Conservation (phyloP, 2,888 invertebrate genomes). For the Microdon myrmicae region DNA sequence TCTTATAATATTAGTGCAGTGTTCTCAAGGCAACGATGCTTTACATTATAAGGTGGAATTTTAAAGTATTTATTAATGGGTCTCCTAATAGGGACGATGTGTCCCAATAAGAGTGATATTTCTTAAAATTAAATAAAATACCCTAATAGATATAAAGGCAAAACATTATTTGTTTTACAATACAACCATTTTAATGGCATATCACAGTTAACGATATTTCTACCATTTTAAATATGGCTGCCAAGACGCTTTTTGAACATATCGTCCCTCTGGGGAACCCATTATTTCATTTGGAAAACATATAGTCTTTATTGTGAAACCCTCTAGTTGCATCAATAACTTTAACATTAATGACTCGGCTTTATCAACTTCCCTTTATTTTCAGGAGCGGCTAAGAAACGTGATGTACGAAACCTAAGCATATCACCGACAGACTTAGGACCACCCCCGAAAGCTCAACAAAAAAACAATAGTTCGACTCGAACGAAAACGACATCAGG, state of each 20-base stretch:
- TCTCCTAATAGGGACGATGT: too few relatives aligned
- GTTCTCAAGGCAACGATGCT: too few relatives aligned
- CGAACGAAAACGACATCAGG: constrained; percentile 61
- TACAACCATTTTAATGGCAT: too few relatives aligned
- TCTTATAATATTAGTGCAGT: too few relatives aligned
- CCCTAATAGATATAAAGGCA: too few relatives aligned
- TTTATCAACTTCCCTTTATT: constrained; percentile 1
- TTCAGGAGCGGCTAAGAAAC: constrained; percentile 67
- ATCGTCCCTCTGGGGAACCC: background rate
- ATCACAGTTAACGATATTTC: background rate
- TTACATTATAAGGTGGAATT: too few relatives aligned
- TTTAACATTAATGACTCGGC: background rate
- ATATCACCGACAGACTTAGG: constrained; percentile 67
- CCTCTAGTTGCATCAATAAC: background rate
- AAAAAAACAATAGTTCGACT: constrained; percentile 63
- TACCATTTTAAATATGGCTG: background rate
- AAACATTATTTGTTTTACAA: too few relatives aligned
- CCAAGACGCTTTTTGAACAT: background rate
- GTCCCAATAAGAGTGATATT: too few relatives aligned
- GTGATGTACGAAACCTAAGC: constrained; percentile 67
- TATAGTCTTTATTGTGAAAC: background rate
- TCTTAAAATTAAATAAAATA: too few relatives aligned
- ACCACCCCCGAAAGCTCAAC: constrained; percentile 67
- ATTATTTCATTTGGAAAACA: background rate
- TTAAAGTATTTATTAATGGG: too few relatives aligned